Conservation (phyloP, 2,113 vertebrate species). For the Etheostoma spectabile region DNA sequence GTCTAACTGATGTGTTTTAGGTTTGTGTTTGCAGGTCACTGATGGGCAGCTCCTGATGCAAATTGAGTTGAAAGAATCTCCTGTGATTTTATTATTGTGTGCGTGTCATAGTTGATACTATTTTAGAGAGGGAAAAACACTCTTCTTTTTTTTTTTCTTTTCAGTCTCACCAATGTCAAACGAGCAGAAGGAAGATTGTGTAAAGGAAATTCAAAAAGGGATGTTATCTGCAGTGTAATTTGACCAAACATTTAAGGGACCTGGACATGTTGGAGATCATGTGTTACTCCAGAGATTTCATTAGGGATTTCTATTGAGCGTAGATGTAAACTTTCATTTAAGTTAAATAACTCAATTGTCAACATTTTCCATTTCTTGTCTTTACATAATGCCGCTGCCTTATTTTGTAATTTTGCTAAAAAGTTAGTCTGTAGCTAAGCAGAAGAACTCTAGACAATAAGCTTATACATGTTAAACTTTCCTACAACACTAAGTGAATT, state of each 20-base stretch:
- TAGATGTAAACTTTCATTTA: constrained; percentile 31
- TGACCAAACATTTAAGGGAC: constrained; percentile 47
- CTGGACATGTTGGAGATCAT: constrained; percentile 29
- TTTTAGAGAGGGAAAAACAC: constrained; percentile 75
- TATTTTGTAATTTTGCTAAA: constrained; percentile 54
- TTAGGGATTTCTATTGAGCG: constrained; percentile 17
- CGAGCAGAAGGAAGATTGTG: constrained; percentile 45
- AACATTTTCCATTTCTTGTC: constrained; percentile 28
- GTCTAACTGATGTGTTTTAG: not conserved
- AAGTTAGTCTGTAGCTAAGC: constrained; percentile 31
- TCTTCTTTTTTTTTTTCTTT: constrained; percentile 67
- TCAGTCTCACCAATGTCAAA: constrained; percentile 20
- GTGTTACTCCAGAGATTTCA: constrained; percentile 31
- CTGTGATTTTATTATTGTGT: constrained; percentile 73
- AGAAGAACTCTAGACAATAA: constrained; percentile 23
- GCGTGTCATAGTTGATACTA: constrained; percentile 47
- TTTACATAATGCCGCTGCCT: constrained; percentile 49
- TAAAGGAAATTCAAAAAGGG: constrained; percentile 12
- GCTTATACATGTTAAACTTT: constrained; percentile 36
- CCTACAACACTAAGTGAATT: constrained; percentile 39
- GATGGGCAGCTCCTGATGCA: constrained; percentile 36
- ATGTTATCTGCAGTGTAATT: constrained; percentile 28
- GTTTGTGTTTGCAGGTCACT: constrained; percentile 63
- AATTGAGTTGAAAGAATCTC: constrained; percentile 63
- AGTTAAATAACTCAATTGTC: constrained; percentile 8